These are phyloP conservation scores for Nemotelus nigrinus DNA, from an alignment of 2,888 invertebrate species.

Conservation along the genomic window DNA sequence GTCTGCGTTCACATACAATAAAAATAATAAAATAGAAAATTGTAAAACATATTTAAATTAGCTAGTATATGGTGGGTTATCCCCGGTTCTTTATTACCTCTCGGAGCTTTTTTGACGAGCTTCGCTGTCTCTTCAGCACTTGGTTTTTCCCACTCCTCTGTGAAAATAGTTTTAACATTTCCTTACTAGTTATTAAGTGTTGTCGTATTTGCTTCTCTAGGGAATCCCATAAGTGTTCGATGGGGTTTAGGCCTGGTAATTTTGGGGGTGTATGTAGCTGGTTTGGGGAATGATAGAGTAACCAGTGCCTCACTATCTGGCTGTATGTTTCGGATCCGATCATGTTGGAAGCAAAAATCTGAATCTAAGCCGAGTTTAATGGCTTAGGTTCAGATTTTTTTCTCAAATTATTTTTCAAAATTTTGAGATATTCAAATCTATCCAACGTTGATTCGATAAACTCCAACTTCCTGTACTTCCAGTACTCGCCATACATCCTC, in stretches of 20 bases:
- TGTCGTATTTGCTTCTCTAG: conserved; percentile 1
- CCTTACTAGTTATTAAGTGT: no score
- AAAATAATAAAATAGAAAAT: no score
- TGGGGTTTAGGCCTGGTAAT: conserved; percentile 5
- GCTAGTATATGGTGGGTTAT: no score
- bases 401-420: conserved; percentile 16
- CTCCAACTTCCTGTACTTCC: conserved; percentile 40
- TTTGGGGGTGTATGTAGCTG: conserved; percentile 17
- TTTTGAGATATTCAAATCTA: conserved; percentile 9
- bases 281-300: background rate
- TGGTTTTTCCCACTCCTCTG: no score
- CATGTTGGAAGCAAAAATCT: conserved; percentile 21
- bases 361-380: conserved; percentile 13
- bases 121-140: no score
- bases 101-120: no score
- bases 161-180: no score
- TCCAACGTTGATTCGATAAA: conserved; percentile 12
- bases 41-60: no score
- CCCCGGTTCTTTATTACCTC: no score
- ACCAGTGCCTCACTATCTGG: background rate
- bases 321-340: conserved; percentile 16
- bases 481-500: conserved; percentile 35
- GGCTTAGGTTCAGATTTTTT: background rate
- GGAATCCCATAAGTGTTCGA: conserved; percentile 25
- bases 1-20: no score